A percentile compares a stretch with the other conserved stretches of the same genome.
These are phyloP conservation scores for Pectinophora gossypiella DNA, from an alignment of 1,140 invertebrate species.

Conservation along the genomic window DNA sequence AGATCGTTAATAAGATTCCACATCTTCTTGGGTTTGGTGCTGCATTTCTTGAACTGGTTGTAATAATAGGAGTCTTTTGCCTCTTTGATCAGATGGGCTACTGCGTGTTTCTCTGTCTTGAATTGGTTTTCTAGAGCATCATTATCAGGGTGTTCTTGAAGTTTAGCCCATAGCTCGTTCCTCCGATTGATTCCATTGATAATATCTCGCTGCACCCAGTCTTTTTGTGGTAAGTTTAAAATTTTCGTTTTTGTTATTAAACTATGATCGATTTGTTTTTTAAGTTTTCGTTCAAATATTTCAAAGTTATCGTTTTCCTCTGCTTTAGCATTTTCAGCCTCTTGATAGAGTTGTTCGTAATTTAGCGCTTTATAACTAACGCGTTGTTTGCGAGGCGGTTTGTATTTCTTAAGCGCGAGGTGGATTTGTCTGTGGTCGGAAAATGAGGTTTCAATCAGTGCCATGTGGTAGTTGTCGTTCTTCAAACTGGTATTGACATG, in stretches of 20 bases:
- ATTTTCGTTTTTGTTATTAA: slow-evolving; percentile 7
- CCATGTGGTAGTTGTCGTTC: slow-evolving; percentile 4
- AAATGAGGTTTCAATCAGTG: slow-evolving; percentile 6
- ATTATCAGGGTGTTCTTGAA: neutral
- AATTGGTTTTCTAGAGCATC: too few species aligned
- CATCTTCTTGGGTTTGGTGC: neutral
- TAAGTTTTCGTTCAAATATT: neutral
- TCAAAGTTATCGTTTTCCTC: neutral
- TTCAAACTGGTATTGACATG: slow-evolving; percentile 8
- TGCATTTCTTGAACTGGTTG: neutral
- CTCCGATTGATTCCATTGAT: slow-evolving; percentile 1
- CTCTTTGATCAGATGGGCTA: neutral
- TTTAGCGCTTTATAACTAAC: slow-evolving; percentile 7
- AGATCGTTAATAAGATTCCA: slow-evolving; percentile 2
- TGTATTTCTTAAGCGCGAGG: slow-evolving; percentile 5
- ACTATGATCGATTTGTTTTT: neutral
- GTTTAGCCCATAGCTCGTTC: neutral
- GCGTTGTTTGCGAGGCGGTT: neutral
- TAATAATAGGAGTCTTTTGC: slow-evolving; percentile 2
- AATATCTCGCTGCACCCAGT: slow-evolving; percentile 5
- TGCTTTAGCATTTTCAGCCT: neutral
- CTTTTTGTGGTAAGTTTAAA: slow-evolving; percentile 2
- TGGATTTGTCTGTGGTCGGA: slow-evolving; percentile 13
- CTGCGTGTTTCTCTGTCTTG: neutral
- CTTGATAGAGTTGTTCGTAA: slow-evolving; percentile 2